Conservation (phyloP, 92 coral and sea anemone species). For the Porites cylindrica region DNA sequence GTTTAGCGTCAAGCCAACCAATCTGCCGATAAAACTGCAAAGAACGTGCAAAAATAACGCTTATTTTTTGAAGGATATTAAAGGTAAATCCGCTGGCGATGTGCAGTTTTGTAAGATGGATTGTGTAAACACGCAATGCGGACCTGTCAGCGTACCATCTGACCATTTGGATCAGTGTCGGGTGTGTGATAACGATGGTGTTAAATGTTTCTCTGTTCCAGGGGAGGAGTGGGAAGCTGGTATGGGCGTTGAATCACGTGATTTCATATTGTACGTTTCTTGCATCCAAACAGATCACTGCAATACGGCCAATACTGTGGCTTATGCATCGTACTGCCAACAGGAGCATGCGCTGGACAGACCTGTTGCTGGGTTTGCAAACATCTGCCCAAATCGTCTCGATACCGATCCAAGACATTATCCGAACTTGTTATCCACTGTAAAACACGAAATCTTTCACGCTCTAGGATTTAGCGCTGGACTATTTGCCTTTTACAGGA, state of each 20-base stretch:
- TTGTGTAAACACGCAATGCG: constrained; percentile 92
- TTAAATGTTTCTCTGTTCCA: constrained; percentile 71
- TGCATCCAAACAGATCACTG: constrained; percentile 94
- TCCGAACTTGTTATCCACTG: constrained; percentile 88
- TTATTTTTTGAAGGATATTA: constrained; percentile 82
- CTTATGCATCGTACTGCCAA: constrained; percentile 98
- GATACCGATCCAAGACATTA: constrained; percentile 90
- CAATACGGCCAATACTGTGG: constrained; percentile 88
- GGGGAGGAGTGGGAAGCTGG: constrained; percentile 78
- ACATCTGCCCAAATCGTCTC: constrained; percentile 92
- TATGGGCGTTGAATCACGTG: constrained; percentile 82
- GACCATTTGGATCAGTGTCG: constrained; percentile 94
- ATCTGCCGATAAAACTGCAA: constrained; percentile 79
- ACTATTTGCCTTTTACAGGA: constrained; percentile 90
- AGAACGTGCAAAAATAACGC: constrained; percentile 92
- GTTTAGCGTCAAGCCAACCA: constrained; percentile 83
- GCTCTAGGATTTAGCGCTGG: constrained; percentile 99
- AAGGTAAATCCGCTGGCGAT: constrained; percentile 75
- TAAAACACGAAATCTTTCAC: constrained; percentile 96
- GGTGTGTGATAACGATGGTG: constrained; percentile 84
- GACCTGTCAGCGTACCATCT: constrained; percentile 89
- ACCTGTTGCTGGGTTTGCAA: constrained; percentile 98
- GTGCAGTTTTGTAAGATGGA: constrained; percentile 89
- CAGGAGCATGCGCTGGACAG: constrained; percentile 94
- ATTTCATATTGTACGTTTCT: constrained; percentile 94